Conservation (phyloP, 2,113 vertebrate genomes). For the Aptenodytes patagonicus region DNA sequence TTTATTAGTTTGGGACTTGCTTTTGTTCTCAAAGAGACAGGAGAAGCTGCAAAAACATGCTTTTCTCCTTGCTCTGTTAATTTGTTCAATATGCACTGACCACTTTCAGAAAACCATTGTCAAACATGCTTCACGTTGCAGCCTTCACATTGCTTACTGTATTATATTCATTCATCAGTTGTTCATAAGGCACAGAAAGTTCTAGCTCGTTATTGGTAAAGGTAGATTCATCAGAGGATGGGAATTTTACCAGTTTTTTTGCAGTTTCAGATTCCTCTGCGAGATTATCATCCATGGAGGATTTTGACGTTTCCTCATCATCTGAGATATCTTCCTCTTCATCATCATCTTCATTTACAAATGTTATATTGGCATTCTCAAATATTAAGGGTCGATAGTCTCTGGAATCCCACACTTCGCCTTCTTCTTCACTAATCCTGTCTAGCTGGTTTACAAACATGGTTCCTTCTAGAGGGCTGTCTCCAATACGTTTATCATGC, state of each 20-base stretch:
- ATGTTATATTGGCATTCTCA: slow-evolving; percentile 86
- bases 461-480: slow-evolving; percentile 59
- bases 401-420: slow-evolving; percentile 82
- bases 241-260: slow-evolving; percentile 76
- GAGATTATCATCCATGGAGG: slow-evolving; percentile 88
- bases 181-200: slow-evolving; percentile 87
- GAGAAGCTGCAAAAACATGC: not conserved
- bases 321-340: slow-evolving; percentile 69
- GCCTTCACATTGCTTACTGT: slow-evolving; percentile 81
- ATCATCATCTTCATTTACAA: slow-evolving; percentile 78
- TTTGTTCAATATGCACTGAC: not conserved
- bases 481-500: slow-evolving; percentile 60
- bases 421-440: slow-evolving; percentile 85
- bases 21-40: slow-evolving; percentile 21
- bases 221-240: slow-evolving; percentile 84
- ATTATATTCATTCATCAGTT: slow-evolving; percentile 89
- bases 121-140: slow-evolving; percentile 64
- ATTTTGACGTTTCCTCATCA: slow-evolving; percentile 85
- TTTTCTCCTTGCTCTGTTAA: slow-evolving; percentile 1
- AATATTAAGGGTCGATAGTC: slow-evolving; percentile 85
- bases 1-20: slow-evolving; percentile 20
- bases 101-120: not conserved
- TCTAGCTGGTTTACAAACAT: slow-evolving; percentile 89
- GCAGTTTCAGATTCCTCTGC: slow-evolving; percentile 70
- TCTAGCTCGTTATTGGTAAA: slow-evolving; percentile 86